Conservation (phyloP, 2,888 invertebrate species). For the Tridacna crocea region DNA sequence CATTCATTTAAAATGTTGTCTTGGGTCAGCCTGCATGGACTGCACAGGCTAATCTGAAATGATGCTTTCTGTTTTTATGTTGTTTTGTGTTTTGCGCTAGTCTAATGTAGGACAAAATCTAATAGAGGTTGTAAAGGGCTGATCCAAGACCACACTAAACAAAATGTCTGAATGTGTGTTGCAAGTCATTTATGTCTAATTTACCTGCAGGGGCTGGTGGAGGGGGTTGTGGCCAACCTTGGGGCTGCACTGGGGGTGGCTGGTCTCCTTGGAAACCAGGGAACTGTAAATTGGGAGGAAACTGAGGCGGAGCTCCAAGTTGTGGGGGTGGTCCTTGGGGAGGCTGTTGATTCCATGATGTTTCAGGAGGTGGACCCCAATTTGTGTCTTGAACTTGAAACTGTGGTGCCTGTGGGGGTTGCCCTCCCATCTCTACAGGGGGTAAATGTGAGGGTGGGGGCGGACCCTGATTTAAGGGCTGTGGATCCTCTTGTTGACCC, state of each 20-base stretch:
- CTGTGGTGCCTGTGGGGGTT: conserved; percentile 32
- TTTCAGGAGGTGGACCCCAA: conserved; percentile 44
- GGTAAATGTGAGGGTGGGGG: conserved; percentile 22
- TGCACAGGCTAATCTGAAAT: no score
- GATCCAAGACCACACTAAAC: no score
- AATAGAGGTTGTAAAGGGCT: no score
- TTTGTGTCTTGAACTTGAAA: conserved; percentile 30
- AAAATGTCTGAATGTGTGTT: no score
- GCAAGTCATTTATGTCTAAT: no score
- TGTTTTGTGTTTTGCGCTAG: no score
- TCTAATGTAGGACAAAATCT: no score
- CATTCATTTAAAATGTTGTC: no score
- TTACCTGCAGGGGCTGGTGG: conserved; percentile 49
- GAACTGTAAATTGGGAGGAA: conserved; percentile 39
- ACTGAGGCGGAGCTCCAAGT: conserved; percentile 36
- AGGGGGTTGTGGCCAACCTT: conserved; percentile 49
- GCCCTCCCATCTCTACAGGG: conserved; percentile 26
- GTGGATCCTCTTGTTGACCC: conserved; percentile 27
- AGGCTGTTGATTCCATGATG: conserved; percentile 18
- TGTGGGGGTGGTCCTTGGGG: conserved; percentile 38
- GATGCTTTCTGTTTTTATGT: no score
- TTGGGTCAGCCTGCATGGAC: no score
- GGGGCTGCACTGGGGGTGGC: conserved; percentile 35
- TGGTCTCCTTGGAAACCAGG: conserved; percentile 38
- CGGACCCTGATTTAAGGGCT: conserved; percentile 7